These are phyloP conservation scores for Sebastes dallii DNA, from an alignment of 2,797 vertebrate genomes.

Conservation along the genomic window DNA sequence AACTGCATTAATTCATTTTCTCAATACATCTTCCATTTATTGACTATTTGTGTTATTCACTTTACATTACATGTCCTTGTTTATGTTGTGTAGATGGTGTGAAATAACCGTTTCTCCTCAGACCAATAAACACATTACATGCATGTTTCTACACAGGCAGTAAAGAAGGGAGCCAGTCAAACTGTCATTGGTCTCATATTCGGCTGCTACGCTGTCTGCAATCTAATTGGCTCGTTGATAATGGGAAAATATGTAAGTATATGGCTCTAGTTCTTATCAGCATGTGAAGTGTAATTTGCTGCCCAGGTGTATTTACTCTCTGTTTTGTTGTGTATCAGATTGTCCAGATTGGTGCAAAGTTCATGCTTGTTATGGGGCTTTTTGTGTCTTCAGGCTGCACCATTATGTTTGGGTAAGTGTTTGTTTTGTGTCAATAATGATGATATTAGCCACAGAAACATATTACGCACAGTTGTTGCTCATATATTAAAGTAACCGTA, in stretches of 20 bases:
- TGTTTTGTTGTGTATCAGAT: conserved; percentile 79
- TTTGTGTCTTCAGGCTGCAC: conserved; percentile 91
- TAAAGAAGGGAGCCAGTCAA: conserved; percentile 90
- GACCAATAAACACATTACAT: neutral
- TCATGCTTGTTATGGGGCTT: conserved; percentile 92
- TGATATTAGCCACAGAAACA: neutral
- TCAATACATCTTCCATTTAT: neutral
- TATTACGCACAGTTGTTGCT: no score
- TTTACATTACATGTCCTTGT: neutral
- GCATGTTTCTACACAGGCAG: conserved; percentile 80
- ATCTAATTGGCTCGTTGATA: conserved; percentile 86
- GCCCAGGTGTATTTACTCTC: neutral
- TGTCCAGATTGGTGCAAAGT: conserved; percentile 94
- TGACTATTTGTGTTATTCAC: neutral
- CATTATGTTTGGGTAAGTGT: conserved; percentile 93
- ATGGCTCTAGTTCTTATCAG: neutral
- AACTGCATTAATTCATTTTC: neutral
- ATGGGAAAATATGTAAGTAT: conserved; percentile 94
- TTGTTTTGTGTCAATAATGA: neutral
- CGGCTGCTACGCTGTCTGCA: conserved; percentile 90
- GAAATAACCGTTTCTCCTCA: neutral
- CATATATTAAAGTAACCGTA: no score
- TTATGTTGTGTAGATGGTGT: neutral
- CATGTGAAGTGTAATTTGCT: neutral
- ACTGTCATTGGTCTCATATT: conserved; percentile 92